Evolutionary conservation across 2,888 invertebrate species (phyloP), one percentile per base, ranked within the genome.

Genomic region (Drosophila atroscutellata): DNA sequence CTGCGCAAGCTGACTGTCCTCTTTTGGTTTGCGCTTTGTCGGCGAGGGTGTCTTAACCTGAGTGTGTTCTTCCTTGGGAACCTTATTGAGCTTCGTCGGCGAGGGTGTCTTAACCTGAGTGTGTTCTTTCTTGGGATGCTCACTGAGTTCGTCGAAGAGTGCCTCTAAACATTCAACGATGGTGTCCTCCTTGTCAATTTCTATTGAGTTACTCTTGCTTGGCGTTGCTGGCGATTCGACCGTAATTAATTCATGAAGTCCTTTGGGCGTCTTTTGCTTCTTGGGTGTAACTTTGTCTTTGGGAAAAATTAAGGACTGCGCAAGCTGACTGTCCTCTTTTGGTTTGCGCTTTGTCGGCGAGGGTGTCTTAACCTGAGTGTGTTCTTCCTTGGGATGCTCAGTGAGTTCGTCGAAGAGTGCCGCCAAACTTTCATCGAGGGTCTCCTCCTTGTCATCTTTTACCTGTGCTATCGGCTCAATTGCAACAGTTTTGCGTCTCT

Each of bases 401-500:
- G 11, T 15, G 34, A n/a, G 1, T 8, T 20, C 36, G 1, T 11
- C 2, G 1, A n/a, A 13, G 11, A 18, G 0, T 32, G 32, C 15
- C 7, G n/a, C 7, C n/a, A 32, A n/a, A 15, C 2, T 0, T 8
- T 8, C 6, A 4, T 11, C 28, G 5, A 5, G 1, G 26, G 3
- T 2, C 13, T 32, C 34, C 3, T 18, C 15, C 11, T 6, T 28
- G 13, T 2, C n/a, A 3, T 24, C 11, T 8, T 36, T 4, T 34
- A 1, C 15, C 15, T 24, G 45, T n/a, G 45, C 11, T 45, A n/a
- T 28, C 1, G 6, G 0, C 0, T 47, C 69, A 7, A n/a, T 9
- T 0, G 66, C 37, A 2, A 68, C 15, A 30, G 69, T 66, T 30
- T 52, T 69, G 30, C 65, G 65, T 13, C 65, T 66, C 42, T n/a